Evolutionary conservation across 2,888 invertebrate species (phyloP), one percentile per base, ranked within the genome.

Genomic region (Odontothrips loti): DNA sequence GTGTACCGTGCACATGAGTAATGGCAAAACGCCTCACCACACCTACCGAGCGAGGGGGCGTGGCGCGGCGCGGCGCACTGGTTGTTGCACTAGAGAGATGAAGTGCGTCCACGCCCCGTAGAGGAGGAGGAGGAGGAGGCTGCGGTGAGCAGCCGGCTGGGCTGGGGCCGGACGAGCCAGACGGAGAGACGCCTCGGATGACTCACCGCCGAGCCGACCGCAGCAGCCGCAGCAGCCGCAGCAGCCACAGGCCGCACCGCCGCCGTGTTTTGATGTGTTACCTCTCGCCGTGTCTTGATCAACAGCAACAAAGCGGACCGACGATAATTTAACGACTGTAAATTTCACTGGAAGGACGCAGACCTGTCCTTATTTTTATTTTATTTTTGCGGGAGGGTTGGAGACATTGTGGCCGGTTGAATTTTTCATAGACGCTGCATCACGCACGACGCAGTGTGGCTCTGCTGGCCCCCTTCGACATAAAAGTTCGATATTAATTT

Each of bases 231-330:
- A 10, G 68, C 23, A 23, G 68, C 23, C 68, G 68, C n/a, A 51
- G 23, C 11, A 75, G 27, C 68, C 34, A 23, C 68, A 68, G 23
- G 68, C 68, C n/a, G 23, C 68, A 6, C 34, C 34, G 34, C 34
- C 34, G 34, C 34, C 23, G 68, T 75, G 68, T 75, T 75, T 23
- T 75, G 68, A 75, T 75, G 68, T 75, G 68, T 75, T 58, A 58
- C 58, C 58, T 43, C 34, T 2, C 34, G 34, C 34, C n/a, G 58
- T 17, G 58, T 11, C 20, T 58, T 58, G 58, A 58, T 58, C 58
- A 58, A 58, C 58, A n/a, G 58, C 58, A 58, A 20, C n/a, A 58
- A 58, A 15, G 58, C 58, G 58, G 58, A 43, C 34, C 34, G 34
- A 43, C 34, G 34, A 43, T 43, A 43, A 43, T 43, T 43, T 43